Percentiles rank a stretch among this genome's conserved stretches.
Conservation (phyloP, 2,888 invertebrate species). For the Hydroisotoma schaefferi region DNA sequence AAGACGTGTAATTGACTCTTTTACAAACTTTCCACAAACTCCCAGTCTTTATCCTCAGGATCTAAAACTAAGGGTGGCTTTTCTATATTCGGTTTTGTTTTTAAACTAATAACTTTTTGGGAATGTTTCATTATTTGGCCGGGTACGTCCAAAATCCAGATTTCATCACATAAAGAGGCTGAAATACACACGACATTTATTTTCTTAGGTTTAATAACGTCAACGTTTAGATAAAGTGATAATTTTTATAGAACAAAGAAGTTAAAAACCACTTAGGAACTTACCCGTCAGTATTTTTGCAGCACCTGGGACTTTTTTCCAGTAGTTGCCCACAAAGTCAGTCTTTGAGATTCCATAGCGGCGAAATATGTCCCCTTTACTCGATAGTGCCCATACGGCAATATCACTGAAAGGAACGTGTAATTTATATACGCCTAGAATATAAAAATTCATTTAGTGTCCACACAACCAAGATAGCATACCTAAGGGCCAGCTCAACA, state of each 20-base stretch:
- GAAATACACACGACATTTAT: too few relatives aligned
- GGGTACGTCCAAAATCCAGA: constrained; percentile 49
- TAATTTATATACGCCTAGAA: not conserved
- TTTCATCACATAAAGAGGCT: constrained; percentile 50
- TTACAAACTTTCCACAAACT: constrained; percentile 25
- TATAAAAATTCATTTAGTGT: not conserved
- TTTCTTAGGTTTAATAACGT: too few relatives aligned
- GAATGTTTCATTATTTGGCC: constrained; percentile 43
- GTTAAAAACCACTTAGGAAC: not conserved
- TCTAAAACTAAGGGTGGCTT: constrained; percentile 8
- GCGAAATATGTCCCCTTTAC: constrained; percentile 53
- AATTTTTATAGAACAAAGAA: not conserved
- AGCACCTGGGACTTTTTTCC: constrained; percentile 53
- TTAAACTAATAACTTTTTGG: constrained; percentile 22
- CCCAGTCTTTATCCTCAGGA: constrained; percentile 36
- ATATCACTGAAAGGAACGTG: constrained; percentile 49
- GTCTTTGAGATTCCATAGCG: constrained; percentile 54
- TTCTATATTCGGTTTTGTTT: not conserved
- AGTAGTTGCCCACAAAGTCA: constrained; percentile 55
- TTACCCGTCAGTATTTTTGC: constrained; percentile 51
- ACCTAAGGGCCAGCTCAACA: constrained; percentile 35
- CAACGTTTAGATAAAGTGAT: too few relatives aligned
- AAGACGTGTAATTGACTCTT: too few relatives aligned
- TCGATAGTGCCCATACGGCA: constrained; percentile 55
- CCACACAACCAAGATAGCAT: not conserved